Evolutionary conservation across 2,797 vertebrate genomes (phyloP).

Genomic region (Syngnathus acus): DNA sequence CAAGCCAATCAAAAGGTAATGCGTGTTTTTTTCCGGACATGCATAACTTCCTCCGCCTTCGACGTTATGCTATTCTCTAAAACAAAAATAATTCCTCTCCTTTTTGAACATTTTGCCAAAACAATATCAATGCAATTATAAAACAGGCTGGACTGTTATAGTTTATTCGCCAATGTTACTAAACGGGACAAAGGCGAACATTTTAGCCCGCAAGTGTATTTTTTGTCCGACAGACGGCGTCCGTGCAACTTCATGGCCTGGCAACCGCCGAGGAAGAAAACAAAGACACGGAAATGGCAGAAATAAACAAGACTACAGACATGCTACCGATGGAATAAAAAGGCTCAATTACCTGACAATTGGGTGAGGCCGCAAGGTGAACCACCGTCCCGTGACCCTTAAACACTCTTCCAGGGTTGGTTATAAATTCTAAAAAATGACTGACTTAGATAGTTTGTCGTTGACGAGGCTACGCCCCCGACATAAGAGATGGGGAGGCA

Average conservation of each 20-base stretch:
- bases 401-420: background rate
- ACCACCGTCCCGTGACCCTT: background rate
- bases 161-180: background rate
- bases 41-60: background rate
- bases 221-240: background rate
- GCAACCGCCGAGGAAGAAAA: slow-evolving; percentile 24
- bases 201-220: background rate
- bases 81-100: background rate
- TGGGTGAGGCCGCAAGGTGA: slow-evolving; percentile 12
- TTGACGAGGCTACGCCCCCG: slow-evolving; percentile 62
- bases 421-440: background rate
- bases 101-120: background rate
- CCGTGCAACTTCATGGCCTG: background rate
- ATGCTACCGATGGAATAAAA: slow-evolving; percentile 24
- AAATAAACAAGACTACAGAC: slow-evolving; percentile 46
- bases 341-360: slow-evolving; percentile 7
- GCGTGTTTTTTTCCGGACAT: background rate
- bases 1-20: background rate
- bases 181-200: background rate
- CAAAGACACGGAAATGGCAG: slow-evolving; percentile 56
- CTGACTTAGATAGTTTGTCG: slow-evolving; percentile 24
- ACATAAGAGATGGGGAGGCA: background rate
- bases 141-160: background rate
- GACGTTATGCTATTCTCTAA: background rate
- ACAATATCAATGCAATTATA: background rate